These are phyloP conservation scores for Parambassis ranga DNA, from an alignment of 2,797 vertebrate species.

Conservation along the genomic window DNA sequence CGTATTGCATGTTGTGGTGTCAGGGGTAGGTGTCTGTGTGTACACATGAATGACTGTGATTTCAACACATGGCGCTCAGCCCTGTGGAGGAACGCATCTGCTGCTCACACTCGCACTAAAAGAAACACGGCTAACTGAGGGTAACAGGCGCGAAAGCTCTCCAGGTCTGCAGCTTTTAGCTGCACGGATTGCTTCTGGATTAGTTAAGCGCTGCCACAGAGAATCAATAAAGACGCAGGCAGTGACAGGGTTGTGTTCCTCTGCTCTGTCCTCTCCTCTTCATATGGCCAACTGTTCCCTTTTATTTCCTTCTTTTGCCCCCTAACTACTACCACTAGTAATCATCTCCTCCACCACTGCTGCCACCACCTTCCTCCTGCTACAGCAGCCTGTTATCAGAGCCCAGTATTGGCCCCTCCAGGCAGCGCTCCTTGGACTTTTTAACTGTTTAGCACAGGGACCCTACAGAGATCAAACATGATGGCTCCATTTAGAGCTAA, in stretches of 20 bases:
- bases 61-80: conserved; percentile 55
- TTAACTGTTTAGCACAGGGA: conserved; percentile 25
- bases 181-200: conserved; percentile 28
- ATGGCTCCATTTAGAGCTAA: conserved; percentile 10
- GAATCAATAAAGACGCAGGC: background rate
- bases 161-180: conserved; percentile 28
- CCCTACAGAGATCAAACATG: conserved; percentile 50
- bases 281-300: background rate
- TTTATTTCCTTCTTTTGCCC: background rate
- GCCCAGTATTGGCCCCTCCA: conserved; percentile 30
- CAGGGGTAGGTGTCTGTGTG: conserved; percentile 29
- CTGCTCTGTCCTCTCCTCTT: background rate
- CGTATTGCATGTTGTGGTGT: background rate
- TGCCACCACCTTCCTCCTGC: conserved; percentile 14
- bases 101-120: conserved; percentile 41
- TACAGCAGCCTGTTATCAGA: conserved; percentile 51
- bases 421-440: conserved; percentile 52
- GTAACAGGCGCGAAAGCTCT: conserved; percentile 1
- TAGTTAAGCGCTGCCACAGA: background rate
- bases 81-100: conserved; percentile 64
- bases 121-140: conserved; percentile 11
- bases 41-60: conserved; percentile 14
- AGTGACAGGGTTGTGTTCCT: conserved; percentile 5
- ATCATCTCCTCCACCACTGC: conserved; percentile 11
- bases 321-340: background rate